Base-by-base conservation (phyloP, 2,888 invertebrate genomes). In the Physocephala rufipes region DNA sequence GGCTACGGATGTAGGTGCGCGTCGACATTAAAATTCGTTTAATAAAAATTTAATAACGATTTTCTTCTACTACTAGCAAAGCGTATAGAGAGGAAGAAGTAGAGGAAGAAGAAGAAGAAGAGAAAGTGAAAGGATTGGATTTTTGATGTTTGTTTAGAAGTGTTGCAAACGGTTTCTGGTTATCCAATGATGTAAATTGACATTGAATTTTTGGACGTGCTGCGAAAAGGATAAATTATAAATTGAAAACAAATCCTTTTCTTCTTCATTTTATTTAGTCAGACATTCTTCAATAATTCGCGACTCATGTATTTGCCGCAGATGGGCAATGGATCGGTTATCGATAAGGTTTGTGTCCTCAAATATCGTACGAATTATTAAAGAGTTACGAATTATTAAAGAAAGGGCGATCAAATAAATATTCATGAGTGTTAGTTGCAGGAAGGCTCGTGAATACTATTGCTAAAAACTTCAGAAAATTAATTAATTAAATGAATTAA, bases 271-370 rank as follows among this genome's bases (percentile, higher is more conserved):
- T 30, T 21, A 21, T 36, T 30, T 43, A 36, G n/a, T 21, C 21
- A 15, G 19, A 12, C 28, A 7, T 13, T 30, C 26, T 19, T 43
- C 24, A 59, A 67, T 59, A 47, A n/a, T 26, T 28, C 59, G 87
- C 87, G 74, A 86, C 87, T 76, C 83, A 87, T 74, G 80, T 88
- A 76, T 72, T 75, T 70, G 28, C 77, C 78, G 36, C 78, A 78
- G 58, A 71, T 71, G 61, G 72, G 74, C 5, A 93, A 93, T 86
- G 88, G 91, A 79, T 92, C 93, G 73, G 92, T 94, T 74, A 92
- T 93, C 77, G 94, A 94, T 87, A 92, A 90, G 85, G 92, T 92
- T 77, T 72, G 74, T 73, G 12, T 16, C 2, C 16, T 28, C 2
- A 49, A 9, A 58, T 1, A 19, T 9, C 19, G 21, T 2, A 21